phyloP scores from a whole-genome alignment of 2,797 vertebrate genomes.

The Carapus acus region DNA sequence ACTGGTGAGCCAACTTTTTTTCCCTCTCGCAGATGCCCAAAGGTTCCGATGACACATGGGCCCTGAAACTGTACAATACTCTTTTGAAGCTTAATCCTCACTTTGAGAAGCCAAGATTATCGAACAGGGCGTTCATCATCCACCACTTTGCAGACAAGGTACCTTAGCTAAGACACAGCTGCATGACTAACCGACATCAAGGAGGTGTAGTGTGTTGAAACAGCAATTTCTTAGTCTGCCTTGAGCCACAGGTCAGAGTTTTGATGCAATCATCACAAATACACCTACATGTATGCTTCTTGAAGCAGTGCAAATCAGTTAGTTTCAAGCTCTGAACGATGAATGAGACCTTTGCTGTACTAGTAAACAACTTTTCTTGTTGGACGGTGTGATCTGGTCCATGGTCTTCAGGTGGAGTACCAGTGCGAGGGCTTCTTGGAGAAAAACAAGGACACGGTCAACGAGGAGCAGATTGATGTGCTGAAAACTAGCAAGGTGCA shows the following conservation, averaged over 20 bases:
- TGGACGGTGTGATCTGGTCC: conserved; percentile 15
- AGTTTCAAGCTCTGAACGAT: conserved; percentile 15
- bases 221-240: conserved; percentile 5
- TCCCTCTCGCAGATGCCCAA: conserved; percentile 88
- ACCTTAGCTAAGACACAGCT: conserved; percentile 26
- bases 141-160: conserved; percentile 98
- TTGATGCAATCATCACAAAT: conserved; percentile 6
- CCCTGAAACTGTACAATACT: conserved; percentile 93
- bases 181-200: conserved; percentile 23
- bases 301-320: conserved; percentile 1
- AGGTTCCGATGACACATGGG: conserved; percentile 92
- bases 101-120: conserved; percentile 93
- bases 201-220: conserved; percentile 1
- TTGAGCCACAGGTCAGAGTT: conserved; percentile 6
- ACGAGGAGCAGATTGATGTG: conserved; percentile 93
- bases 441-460: conserved; percentile 98
- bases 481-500: conserved; percentile 92
- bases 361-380: conserved; percentile 4
- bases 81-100: conserved; percentile 84
- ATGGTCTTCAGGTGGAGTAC: conserved; percentile 85
- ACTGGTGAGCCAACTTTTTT: conserved; percentile 56
- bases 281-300: conserved; percentile 2
- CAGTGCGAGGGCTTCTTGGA: conserved; percentile 95
- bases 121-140: conserved; percentile 94
- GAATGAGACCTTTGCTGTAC: conserved; percentile 21